phyloP scores from a whole-genome alignment of 1,140 invertebrate genomes.

The Pararge aegeria region DNA sequence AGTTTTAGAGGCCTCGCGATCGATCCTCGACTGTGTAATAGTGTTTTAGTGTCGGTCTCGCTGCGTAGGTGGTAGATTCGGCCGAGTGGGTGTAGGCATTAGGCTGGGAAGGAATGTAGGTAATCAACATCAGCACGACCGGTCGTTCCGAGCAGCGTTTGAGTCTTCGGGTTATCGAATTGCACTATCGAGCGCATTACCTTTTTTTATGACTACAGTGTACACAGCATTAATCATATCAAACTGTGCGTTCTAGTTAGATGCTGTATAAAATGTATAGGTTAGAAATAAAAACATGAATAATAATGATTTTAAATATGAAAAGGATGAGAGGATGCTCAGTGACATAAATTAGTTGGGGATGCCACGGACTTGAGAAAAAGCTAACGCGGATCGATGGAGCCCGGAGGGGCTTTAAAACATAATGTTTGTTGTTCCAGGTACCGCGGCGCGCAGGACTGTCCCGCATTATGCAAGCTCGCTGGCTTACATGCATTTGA shows the following conservation, averaged over 20 bases:
- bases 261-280: background rate
- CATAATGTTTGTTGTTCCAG: constrained; percentile 71
- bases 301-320: no score
- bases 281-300: background rate
- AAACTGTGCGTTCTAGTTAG: background rate
- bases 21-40: constrained; percentile 22
- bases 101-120: constrained; percentile 57
- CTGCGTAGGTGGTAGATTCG: constrained; percentile 53
- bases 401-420: constrained; percentile 53
- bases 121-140: constrained; percentile 52
- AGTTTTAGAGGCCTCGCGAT: constrained; percentile 21
- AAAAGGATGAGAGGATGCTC: no score
- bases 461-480: constrained; percentile 70
- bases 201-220: constrained; percentile 2
- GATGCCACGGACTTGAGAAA: background rate
- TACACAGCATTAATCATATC: background rate
- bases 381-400: constrained; percentile 25
- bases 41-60: constrained; percentile 29
- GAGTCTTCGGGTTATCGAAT: constrained; percentile 30
- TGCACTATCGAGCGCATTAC: constrained; percentile 27
- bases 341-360: background rate
- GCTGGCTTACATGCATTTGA: constrained; percentile 57
- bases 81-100: constrained; percentile 55
- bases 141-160: constrained; percentile 43
- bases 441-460: constrained; percentile 48